phyloP scores from a whole-genome alignment of 2,113 vertebrate genomes.

The Castor canadensis region DNA sequence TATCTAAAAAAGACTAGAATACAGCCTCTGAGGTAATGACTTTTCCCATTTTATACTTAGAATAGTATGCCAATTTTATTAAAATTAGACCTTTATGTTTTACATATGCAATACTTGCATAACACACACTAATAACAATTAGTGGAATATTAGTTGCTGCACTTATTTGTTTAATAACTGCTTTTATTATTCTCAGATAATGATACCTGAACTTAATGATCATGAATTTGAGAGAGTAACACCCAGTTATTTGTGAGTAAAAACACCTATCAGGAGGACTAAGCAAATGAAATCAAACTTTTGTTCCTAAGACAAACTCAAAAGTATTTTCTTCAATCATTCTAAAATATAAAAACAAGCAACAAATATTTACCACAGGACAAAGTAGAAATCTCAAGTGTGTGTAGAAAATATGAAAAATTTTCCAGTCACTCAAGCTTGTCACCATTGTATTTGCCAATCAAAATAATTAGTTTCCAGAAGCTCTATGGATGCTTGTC shows the following conservation, averaged over 20 bases:
- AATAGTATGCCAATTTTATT: background rate
- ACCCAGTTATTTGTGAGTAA: background rate
- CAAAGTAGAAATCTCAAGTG: background rate
- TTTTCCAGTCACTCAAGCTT: background rate
- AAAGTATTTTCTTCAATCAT: background rate
- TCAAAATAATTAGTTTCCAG: conserved; percentile 10
- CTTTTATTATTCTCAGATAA: conserved; percentile 12
- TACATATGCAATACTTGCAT: background rate
- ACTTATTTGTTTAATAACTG: conserved; percentile 22
- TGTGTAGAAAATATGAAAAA: background rate
- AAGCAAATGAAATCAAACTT: conserved; percentile 22
- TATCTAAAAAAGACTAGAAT: background rate
- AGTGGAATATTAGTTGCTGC: background rate
- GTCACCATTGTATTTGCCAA: background rate
- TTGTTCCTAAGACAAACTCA: background rate
- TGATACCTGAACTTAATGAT: conserved; percentile 35
- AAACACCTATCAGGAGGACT: background rate
- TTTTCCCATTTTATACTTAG: background rate
- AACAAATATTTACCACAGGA: background rate
- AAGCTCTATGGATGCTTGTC: background rate
- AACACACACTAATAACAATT: background rate
- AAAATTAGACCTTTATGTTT: conserved; percentile 34
- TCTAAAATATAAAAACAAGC: background rate
- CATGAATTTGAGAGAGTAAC: background rate
- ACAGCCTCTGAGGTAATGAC: background rate